Percentiles rank a stretch among this genome's conserved stretches.
These are phyloP conservation scores for Pollenia griseotomentosa DNA, from an alignment of 2,888 invertebrate genomes.

Conservation along the genomic window DNA sequence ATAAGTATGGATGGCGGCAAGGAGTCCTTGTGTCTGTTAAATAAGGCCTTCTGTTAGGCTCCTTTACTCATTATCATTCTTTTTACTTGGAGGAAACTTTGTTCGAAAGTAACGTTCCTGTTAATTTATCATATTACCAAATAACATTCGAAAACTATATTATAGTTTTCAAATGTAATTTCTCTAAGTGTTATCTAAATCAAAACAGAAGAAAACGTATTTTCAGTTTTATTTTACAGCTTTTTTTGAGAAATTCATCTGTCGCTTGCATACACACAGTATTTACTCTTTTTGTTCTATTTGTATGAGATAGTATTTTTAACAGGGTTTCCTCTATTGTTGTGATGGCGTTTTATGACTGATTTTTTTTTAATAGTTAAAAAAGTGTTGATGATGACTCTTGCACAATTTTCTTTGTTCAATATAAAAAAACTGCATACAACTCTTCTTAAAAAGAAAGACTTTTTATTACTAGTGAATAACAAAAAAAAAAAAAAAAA, in stretches of 20 bases:
- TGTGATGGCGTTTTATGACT: conserved; percentile 39
- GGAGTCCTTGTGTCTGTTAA: too few relatives aligned
- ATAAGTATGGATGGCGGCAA: too few relatives aligned
- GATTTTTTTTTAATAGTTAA: conserved; percentile 13
- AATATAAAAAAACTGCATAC: conserved; percentile 44
- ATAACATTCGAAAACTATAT: too few relatives aligned
- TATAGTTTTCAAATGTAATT: neutral
- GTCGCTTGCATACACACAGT: conserved; percentile 19
- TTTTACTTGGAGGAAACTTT: too few relatives aligned
- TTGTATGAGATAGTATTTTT: neutral
- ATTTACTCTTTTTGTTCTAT: neutral
- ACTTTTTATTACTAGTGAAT: conserved; percentile 34
- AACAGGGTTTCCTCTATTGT: conserved; percentile 33
- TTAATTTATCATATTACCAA: too few relatives aligned
- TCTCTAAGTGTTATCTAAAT: neutral
- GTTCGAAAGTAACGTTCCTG: too few relatives aligned
- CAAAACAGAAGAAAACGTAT: neutral
- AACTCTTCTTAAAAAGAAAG: conserved; percentile 44
- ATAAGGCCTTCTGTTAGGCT: too few relatives aligned
- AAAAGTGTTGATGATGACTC: conserved; percentile 40
- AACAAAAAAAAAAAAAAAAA: neutral
- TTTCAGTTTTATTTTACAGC: neutral
- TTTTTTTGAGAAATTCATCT: conserved; percentile 28
- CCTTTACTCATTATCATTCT: too few relatives aligned
- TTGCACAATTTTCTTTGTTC: conserved; percentile 39